Base-by-base conservation (phyloP, 2,888 invertebrate species). In the Hypomecis atomaria region DNA sequence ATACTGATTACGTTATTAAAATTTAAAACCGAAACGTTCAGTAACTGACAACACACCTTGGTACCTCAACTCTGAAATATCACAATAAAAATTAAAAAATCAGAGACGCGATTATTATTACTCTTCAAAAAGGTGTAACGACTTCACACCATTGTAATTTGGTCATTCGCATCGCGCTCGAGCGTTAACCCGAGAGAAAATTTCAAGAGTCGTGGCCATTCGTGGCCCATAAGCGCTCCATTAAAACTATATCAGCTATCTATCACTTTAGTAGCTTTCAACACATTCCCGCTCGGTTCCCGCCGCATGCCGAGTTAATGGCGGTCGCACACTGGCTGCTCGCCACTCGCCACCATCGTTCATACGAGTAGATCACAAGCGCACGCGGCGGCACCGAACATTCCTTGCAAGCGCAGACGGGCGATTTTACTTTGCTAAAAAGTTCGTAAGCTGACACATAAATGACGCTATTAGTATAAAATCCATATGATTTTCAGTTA, bases 231-330 rank as follows among this genome's bases (percentile, higher is more conserved):
- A 60, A 59, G 64, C 59, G 52, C 52, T 33, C 49, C 68, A 71
- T 72, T 71, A 72, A 66, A 68, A 71, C 66, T 67, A 66, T 69
- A 70, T 67, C 68, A 67, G 64, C 68, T 74, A 75, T 78, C 71
- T 70, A 78, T 78, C 77, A 77, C 73, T 75, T 78, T 77, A 76
- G 73, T 75, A 74, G 77, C 74, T 82, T 77, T 81, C 78, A 78
- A 81, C 79, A 77, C 81, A 83, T 84, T 82, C 75, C 77, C 75
- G 74, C 78, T 74, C 73, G 73, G 76, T 81, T 80, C 79, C 80
- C 79, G 83, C 78, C 83, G 74, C 83, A 84, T 83, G 77, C 85
- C 80, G 69, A 53, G 55, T 76, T 84, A 84, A 84, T 84, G 78
- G 78, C 69, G 73, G 71, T 67, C 77, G 76, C 74, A 65, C 78